These are phyloP conservation scores for Trichoplusia ni DNA, from an alignment of 1,140 invertebrate genomes.

Conservation along the genomic window DNA sequence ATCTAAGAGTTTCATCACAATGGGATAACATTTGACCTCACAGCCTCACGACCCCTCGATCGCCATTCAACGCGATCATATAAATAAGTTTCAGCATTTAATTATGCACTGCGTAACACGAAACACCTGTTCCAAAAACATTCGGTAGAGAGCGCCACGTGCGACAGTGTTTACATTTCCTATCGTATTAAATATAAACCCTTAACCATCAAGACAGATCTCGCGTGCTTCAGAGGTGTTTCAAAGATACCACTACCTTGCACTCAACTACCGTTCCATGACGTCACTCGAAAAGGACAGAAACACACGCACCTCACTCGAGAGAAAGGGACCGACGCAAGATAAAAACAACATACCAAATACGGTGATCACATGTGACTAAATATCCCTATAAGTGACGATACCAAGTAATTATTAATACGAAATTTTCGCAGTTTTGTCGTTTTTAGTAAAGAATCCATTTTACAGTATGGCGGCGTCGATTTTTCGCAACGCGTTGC, in stretches of 20 bases:
- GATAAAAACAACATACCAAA: slow-evolving; percentile 68
- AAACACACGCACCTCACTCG: slow-evolving; percentile 18
- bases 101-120: too few species aligned
- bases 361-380: slow-evolving; percentile 68
- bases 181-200: slow-evolving; percentile 4
- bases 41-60: not conserved
- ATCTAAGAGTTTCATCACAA: slow-evolving; percentile 3
- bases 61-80: slow-evolving; percentile 8
- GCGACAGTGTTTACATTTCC: too few species aligned
- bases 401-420: slow-evolving; percentile 41
- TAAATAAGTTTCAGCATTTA: too few species aligned
- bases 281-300: slow-evolving; percentile 60
- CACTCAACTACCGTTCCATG: slow-evolving; percentile 30
- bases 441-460: slow-evolving; percentile 50
- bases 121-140: too few species aligned
- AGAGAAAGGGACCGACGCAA: slow-evolving; percentile 40
- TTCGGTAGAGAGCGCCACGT: too few species aligned
- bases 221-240: slow-evolving; percentile 19
- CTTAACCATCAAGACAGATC: not conserved
- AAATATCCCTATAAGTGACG: slow-evolving; percentile 63
- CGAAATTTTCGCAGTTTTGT: slow-evolving; percentile 48
- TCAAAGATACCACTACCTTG: slow-evolving; percentile 1
- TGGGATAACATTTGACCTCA: not conserved
- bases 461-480: slow-evolving; percentile 45
- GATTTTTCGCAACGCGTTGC: slow-evolving; percentile 33